Percentiles rank a stretch among this genome's conserved stretches.
phyloP scores from a whole-genome alignment of 2,797 vertebrate genomes.

The Pseudocheirus occidentalis region DNA sequence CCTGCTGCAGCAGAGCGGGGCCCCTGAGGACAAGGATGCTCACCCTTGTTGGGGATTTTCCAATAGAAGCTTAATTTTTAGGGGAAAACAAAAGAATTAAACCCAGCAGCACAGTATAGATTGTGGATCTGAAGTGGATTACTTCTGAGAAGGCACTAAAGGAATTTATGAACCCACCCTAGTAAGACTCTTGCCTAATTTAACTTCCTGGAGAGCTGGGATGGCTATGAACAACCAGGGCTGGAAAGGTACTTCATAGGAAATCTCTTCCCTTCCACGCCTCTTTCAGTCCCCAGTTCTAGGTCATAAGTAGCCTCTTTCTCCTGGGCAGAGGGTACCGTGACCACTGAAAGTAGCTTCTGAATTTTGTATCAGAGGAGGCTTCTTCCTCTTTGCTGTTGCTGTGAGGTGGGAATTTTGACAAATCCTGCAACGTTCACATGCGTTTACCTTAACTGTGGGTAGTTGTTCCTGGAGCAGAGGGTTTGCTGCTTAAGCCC shows the following conservation, averaged over 20 bases:
- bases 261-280: not conserved
- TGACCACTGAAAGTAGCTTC: not conserved
- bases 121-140: slow-evolving; percentile 48
- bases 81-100: slow-evolving; percentile 54
- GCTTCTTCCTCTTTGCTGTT: not conserved
- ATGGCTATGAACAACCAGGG: not conserved
- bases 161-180: not conserved
- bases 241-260: not conserved
- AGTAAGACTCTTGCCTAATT: not conserved
- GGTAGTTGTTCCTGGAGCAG: not conserved
- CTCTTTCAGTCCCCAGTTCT: not conserved
- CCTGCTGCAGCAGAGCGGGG: not conserved
- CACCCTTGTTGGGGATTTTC: slow-evolving; percentile 66
- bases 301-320: not conserved
- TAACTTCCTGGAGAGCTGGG: not conserved
- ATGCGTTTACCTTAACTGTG: not conserved
- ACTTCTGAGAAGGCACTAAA: slow-evolving; percentile 27
- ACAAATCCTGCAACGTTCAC: not conserved
- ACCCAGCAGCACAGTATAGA: slow-evolving; percentile 39
- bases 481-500: not conserved
- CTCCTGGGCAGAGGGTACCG: not conserved
- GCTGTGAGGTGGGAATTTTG: not conserved
- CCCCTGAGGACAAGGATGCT: slow-evolving; percentile 17
- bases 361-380: not conserved
- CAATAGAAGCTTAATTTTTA: slow-evolving; percentile 67